Percentiles rank a stretch among this genome's conserved stretches.
Conservation (phyloP, 2,888 invertebrate species). For the Phasia obesa region DNA sequence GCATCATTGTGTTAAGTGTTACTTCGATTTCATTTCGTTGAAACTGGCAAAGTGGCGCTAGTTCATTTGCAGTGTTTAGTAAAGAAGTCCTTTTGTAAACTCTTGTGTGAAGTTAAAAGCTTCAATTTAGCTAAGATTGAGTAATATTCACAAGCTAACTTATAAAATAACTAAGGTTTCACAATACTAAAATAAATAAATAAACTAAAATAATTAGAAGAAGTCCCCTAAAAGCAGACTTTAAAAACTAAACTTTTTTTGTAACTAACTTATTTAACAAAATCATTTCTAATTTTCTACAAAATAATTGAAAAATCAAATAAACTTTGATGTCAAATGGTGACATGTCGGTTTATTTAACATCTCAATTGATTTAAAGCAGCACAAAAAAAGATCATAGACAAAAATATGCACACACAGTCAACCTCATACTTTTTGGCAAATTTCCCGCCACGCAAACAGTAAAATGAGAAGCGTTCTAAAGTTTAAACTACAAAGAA, state of each 20-base stretch:
- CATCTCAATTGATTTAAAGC: conserved; percentile 71
- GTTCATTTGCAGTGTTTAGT: too few species aligned
- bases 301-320: conserved; percentile 71
- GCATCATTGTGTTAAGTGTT: too few species aligned
- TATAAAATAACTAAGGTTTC: too few species aligned
- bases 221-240: not conserved
- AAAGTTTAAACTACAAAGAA: conserved; percentile 22
- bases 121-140: too few species aligned
- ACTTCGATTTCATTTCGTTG: too few species aligned
- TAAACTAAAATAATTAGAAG: not conserved
- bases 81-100: too few species aligned
- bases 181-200: too few species aligned
- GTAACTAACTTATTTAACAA: not conserved
- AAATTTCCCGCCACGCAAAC: conserved; percentile 21
- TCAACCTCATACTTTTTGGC: conserved; percentile 30
- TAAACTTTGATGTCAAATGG: conserved; percentile 65
- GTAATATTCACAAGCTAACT: too few species aligned
- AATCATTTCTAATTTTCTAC: conserved; percentile 52
- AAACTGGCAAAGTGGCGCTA: too few species aligned
- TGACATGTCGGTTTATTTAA: conserved; percentile 69
- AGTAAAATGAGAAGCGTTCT: conserved; percentile 35
- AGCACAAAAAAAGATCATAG: conserved; percentile 30
- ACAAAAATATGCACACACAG: not conserved
- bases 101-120: too few species aligned
- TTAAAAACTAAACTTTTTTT: not conserved